These are phyloP conservation scores for Apotomis capreana DNA, from an alignment of 2,888 invertebrate species.

Conservation along the genomic window DNA sequence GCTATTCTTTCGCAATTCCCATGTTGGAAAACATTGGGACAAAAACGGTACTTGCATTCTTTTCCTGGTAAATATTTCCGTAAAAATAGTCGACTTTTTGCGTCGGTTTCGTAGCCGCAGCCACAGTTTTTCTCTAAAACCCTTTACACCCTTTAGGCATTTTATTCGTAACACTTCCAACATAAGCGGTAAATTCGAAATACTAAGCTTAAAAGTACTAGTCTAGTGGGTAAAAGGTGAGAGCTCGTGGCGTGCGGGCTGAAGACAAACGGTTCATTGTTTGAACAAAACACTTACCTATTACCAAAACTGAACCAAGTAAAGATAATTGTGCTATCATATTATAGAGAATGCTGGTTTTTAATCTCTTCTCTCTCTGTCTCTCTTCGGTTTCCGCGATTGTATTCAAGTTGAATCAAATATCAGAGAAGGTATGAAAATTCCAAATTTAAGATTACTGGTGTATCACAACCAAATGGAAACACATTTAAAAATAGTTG, in stretches of 20 bases:
- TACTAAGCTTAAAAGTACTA: slow-evolving; percentile 30
- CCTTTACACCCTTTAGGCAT: slow-evolving; percentile 37
- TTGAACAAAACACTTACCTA: slow-evolving; percentile 5
- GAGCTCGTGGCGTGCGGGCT: slow-evolving; percentile 16
- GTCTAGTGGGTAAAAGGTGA: slow-evolving; percentile 27
- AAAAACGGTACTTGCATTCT: slow-evolving; percentile 25
- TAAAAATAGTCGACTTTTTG: slow-evolving; percentile 24
- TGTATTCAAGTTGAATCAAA: no score
- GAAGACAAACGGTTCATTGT: slow-evolving; percentile 23
- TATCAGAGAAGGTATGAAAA: no score
- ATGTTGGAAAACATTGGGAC: slow-evolving; percentile 27
- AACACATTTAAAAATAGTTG: no score
- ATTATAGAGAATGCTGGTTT: no score
- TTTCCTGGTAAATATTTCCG: slow-evolving; percentile 23
- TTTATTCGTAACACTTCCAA: slow-evolving; percentile 32
- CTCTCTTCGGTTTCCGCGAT: no score
- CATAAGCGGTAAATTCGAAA: slow-evolving; percentile 36
- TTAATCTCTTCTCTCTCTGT: no score
- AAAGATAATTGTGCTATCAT: no score
- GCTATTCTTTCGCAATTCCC: slow-evolving; percentile 20
- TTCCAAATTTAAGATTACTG: no score
- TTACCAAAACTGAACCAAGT: neutral
- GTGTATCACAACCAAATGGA: no score
- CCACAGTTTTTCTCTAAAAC: slow-evolving; percentile 28
- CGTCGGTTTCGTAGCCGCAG: slow-evolving; percentile 24